Evolutionary conservation across 2,797 vertebrate genomes (phyloP), one percentile per base, ranked within the genome.

Genomic region (Danio albolineatus): DNA sequence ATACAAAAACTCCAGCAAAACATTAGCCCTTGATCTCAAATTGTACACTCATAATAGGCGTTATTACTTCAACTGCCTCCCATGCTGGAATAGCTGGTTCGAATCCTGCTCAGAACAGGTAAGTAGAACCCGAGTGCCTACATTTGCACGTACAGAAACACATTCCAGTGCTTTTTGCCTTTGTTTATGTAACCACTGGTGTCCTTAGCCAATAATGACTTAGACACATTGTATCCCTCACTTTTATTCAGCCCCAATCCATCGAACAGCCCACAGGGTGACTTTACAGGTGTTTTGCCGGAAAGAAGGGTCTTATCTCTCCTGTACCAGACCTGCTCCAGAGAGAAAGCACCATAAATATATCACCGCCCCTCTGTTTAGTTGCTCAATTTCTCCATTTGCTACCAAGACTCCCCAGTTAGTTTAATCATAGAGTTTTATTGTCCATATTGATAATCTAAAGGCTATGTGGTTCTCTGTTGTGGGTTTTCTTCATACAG

Each of bases 301-400:
- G 10, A 7, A 14, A 19, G n/a, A 62, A 41, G 17, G 17, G 41
- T 41, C 56, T 69, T 75, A 69, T 69, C 65, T 73, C n/a, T 53
- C 16, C 56, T 62, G 49, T 36, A 66, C 12, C 49, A 62, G 57
- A 69, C 39, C 59, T 48, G 14, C 49, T 41, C 53, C 57, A 51
- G 51, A 60, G 44, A 73, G 56, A 73, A 71, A 51, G 61, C n/a
- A 2, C 36, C 73, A 53, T 69, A 73, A 74, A 74, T 78, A 78
- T 54, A 64, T 17, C 44, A 46, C 61, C 28, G 13, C 62, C 36
- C 66, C 14, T 70, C 48, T 57, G 62, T 62, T 78, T 57, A 60
- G 54, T 12, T 44, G 7, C 38, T 61, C 19, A 16, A 69, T 83
- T 83, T 28, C 66, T 57, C 51, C 16, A 53, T 28, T 70, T n/a